Evolutionary conservation across 1,140 invertebrate species (phyloP), one percentile per base, ranked within the genome.

Genomic region (Drosophila mayri): DNA sequence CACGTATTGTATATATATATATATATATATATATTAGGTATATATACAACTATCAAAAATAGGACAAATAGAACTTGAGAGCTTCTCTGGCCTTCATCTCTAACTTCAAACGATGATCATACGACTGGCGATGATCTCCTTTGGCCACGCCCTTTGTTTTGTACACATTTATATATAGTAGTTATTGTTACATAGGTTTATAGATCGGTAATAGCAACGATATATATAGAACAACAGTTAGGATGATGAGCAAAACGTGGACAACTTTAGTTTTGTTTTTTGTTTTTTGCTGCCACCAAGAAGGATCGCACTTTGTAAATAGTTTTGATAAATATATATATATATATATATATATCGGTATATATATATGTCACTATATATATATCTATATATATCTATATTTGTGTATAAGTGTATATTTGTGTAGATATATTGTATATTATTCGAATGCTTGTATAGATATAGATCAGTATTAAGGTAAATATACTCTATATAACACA

Each of bases 31-130:
- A 76, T 64, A 66, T 37, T 72, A 47, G 41, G 43, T 64, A 59
- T 76, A 71, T 87, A 83, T 72, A 79, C 80, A 76, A 83, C 83
- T 86, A 86, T 86, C 83, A 86, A 88, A 86, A 86, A 86, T 86
- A 86, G 79, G 81, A 88, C 74, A 82, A 87, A 86, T 73, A 68
- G 65, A 86, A 88, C 62, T 71, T 46, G 49, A 65, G 64, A 57
- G 43, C 54, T 74, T 25, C 22, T 28, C 46, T 62, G 68, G 57
- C 57, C 44, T 70, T 20, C 47, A 52, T 9, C n/a, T 35, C 10
- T n/a, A n/a, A 32, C n/a, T 16, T 16, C 46, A 8, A 7, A 3
- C n/a, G 16, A 6, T 35, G 10, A 32, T 18, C 47, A 18, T 32
- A 2, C 32, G 32, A 35, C 12, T 35, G 10, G 20, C 14, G 5